phyloP scores from a whole-genome alignment of 2,113 vertebrate genomes.

The Alligator sinensis region DNA sequence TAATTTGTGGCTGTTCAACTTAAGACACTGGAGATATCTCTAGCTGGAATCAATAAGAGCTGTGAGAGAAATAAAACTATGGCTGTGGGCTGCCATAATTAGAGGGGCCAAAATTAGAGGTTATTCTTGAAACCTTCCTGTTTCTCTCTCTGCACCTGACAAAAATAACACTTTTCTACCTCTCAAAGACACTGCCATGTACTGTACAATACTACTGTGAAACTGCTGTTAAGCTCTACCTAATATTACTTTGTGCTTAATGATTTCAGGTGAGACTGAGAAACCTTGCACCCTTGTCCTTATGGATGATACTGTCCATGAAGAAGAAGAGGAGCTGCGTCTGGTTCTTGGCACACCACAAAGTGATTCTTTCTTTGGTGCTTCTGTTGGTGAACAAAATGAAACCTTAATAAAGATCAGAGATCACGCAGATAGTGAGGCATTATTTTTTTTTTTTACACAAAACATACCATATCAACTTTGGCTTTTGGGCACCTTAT shows the following conservation, averaged over 20 bases:
- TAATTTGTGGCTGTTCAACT: neutral
- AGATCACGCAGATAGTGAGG: conserved; percentile 92
- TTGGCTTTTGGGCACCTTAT: neutral
- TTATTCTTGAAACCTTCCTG: neutral
- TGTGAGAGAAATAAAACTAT: neutral
- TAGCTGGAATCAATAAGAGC: neutral
- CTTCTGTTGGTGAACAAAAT: conserved; percentile 88
- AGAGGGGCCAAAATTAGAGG: neutral
- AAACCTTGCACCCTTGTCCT: conserved; percentile 87
- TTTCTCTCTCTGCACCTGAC: neutral
- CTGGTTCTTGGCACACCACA: conserved; percentile 91
- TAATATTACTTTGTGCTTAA: conserved; percentile 31
- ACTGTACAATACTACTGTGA: neutral
- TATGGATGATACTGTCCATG: conserved; percentile 87
- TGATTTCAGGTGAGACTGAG: conserved; percentile 88
- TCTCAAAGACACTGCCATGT: neutral
- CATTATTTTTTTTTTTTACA: neutral
- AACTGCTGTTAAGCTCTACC: neutral
- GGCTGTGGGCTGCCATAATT: neutral
- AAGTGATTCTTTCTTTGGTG: conserved; percentile 90
- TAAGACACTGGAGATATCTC: neutral
- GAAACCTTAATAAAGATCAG: conserved; percentile 91
- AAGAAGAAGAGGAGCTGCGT: conserved; percentile 91
- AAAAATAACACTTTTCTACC: neutral
- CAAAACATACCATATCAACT: neutral